These are phyloP conservation scores for Calameuta filiformis DNA, from an alignment of 2,888 invertebrate genomes.

Conservation along the genomic window DNA sequence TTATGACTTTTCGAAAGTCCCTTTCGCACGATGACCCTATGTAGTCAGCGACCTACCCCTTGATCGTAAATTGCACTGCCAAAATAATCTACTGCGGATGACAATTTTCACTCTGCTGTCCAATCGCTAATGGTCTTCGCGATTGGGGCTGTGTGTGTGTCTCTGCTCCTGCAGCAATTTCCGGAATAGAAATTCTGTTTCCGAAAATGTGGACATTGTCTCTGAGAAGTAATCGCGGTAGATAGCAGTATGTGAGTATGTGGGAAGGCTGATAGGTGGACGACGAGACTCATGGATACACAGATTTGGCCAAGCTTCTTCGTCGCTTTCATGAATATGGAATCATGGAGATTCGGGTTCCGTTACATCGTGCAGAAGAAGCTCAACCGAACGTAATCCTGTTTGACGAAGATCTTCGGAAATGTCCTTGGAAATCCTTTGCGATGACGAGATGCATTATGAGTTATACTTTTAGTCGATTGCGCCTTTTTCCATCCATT, in stretches of 20 bases:
- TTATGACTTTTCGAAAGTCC: neutral
- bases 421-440: constrained; percentile 27
- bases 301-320: constrained; percentile 27
- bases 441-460: neutral
- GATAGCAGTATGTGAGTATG: neutral
- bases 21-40: neutral
- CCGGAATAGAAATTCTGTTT: neutral
- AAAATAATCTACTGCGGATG: neutral
- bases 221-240: neutral
- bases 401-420: constrained; percentile 36
- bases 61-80: neutral
- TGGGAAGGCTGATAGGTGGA: neutral
- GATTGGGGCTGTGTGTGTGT: neutral
- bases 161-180: neutral
- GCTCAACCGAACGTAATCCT: constrained; percentile 40
- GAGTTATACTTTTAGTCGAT: neutral
- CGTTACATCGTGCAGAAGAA: constrained; percentile 32
- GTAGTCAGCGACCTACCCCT: neutral
- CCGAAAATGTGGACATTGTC: neutral
- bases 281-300: neutral
- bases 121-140: neutral
- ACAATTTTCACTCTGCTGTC: neutral
- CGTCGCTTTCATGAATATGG: constrained; percentile 40
- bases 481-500: neutral
- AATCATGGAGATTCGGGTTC: constrained; percentile 34